Base-by-base conservation (phyloP, 2,888 invertebrate species). In the Colletes collaris region DNA sequence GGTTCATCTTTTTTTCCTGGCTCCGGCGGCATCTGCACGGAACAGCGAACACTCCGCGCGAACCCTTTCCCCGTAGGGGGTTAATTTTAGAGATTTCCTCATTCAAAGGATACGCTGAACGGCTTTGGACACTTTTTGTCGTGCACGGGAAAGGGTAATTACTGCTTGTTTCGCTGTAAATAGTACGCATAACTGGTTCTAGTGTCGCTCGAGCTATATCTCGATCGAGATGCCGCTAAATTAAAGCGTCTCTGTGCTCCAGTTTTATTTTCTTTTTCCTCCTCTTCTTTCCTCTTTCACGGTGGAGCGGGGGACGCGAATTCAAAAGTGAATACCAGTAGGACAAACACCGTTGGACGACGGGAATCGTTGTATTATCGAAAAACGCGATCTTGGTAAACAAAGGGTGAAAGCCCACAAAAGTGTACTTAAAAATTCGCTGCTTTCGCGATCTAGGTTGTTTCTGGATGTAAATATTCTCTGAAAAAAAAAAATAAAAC, bases 21-120 rank as follows among this genome's bases (percentile, higher is more conserved):
- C 80, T 81, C 27, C 79, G 81, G 74, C 78, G 85, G 83, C 88
- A 85, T 84, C 86, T 83, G 74, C 85, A 85, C 85, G 88, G 88
- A 87, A 89, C 86, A 86, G 69, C 84, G 84, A 85, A 74, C 86
- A 81, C 82, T 82, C 80, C 44, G 52, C 59, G 64, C 37, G 49
- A 85, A 84, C 79, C 88, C 87, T 83, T 86, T 87, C 81, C 76
- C 81, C 58, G 44, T 63, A 73, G 78, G 79, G 85, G 81, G 79
- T 85, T 88, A 88, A 89, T 88, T 88, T 88, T 88, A 88, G 86
- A 88, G 87, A 86, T 76, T 82, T 82, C 79, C 87, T 76, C 82
- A 79, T 85, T 79, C 84, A 80, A 85, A 83, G 86, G 81, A 82
- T 60, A 77, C 60, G 66, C 64, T 76, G 72, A 67, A 63, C 75